Base-by-base conservation (phyloP, 2,113 vertebrate genomes). In the Tenebrosternarchus preto region DNA sequence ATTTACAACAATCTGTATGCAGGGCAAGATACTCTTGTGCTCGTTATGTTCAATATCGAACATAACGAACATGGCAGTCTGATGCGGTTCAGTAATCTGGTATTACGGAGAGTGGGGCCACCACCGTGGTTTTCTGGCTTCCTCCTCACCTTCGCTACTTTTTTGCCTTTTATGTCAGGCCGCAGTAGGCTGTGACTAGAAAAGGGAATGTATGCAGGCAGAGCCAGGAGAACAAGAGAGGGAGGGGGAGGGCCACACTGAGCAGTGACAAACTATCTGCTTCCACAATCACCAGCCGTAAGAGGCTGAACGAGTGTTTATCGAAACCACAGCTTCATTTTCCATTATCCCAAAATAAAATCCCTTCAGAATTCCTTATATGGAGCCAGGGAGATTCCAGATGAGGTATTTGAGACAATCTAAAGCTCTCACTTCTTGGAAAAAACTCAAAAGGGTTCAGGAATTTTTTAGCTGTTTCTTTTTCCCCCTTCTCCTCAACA, bases 291-390 rank as follows among this genome's bases (percentile, higher is more conserved):
- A 46, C 88, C 29, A 81, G 56, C 77, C 69, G 76, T 85, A 75
- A 84, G 72, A 89, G 84, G 77, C 87, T 88, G 85, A 87, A 88
- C 83, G 87, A 89, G 86, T 78, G 93, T 94, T 94, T 94, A 93
- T 91, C 88, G 84, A 87, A 87, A 87, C 84, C 86, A 60, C 86
- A 72, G 80, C 91, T 92, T 88, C 90, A 89, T 92, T 94, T 93
- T 93, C 92, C 92, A 93, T 87, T 85, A 89, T 92, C 89, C 90
- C 86, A 84, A 87, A 92, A 90, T 89, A 90, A 87, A 90, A 86
- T 84, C 61, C 76, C 63, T 88, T 82, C 76, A 50, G 66, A 82
- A 83, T 82, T 86, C 93, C 92, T 91, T 93, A 93, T 92, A 92
- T 88, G 93, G 93, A 46, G 74, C 61, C 83, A 77, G 85, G 84